phyloP scores from a whole-genome alignment of 1,140 invertebrate genomes.

The Zaprionus davidi region DNA sequence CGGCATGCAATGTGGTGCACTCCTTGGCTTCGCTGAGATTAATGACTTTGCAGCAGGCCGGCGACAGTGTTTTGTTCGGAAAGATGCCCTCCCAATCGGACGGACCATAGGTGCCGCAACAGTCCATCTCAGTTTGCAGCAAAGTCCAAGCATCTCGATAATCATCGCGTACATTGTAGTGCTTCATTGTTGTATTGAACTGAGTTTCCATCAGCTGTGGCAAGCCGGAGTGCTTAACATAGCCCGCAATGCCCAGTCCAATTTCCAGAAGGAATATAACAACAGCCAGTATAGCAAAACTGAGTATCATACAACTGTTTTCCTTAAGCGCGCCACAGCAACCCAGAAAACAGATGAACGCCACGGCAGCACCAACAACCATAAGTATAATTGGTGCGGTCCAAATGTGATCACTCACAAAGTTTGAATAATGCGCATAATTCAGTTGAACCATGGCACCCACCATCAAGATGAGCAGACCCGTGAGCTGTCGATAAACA shows the following conservation, averaged over 20 bases:
- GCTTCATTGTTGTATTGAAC: conserved; percentile 88
- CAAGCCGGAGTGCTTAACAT: conserved; percentile 90
- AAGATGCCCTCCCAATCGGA: conserved; percentile 88
- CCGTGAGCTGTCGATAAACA: conserved; percentile 88
- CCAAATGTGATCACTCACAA: conserved; percentile 88
- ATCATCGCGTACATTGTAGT: conserved; percentile 87
- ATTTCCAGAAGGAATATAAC: conserved; percentile 94
- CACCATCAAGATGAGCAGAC: conserved; percentile 90
- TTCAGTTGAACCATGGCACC: conserved; percentile 88
- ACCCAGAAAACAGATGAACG: conserved; percentile 94
- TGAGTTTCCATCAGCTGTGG: conserved; percentile 87
- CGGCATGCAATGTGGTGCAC: conserved; percentile 86
- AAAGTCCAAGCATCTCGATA: conserved; percentile 90
- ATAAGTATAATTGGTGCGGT: conserved; percentile 92
- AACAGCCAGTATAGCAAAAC: conserved; percentile 93
- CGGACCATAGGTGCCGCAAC: conserved; percentile 90
- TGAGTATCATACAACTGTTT: conserved; percentile 94
- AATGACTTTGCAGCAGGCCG: conserved; percentile 88
- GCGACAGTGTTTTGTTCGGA: conserved; percentile 86
- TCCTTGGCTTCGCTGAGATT: conserved; percentile 84
- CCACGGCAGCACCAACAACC: conserved; percentile 92
- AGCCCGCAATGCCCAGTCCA: conserved; percentile 93
- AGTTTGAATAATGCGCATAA: conserved; percentile 89
- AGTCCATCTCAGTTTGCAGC: conserved; percentile 92
- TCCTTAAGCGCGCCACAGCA: conserved; percentile 95